Base-by-base conservation (phyloP, 1,140 invertebrate genomes). In the Drosophila ficusphila region DNA sequence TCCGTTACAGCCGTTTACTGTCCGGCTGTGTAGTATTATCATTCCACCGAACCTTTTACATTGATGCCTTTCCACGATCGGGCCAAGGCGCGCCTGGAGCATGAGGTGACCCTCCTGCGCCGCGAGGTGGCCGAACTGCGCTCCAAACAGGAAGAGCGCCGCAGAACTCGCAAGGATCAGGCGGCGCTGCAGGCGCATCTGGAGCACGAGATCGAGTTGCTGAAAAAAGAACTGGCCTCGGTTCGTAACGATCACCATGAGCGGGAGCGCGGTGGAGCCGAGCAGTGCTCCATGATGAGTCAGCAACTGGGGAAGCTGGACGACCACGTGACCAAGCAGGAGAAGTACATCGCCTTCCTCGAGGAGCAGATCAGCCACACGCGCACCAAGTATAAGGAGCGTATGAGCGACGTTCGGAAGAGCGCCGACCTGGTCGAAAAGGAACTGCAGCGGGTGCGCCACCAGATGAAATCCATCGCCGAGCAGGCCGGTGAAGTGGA, bases 281-380 rank as follows among this genome's bases (percentile, higher is more conserved):
- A 69, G 8, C 12, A 36, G 4, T 16, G 8, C 3, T 12, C 21
- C 4, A 12, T 2, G 1, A 2, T 56, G 4, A 46, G 4, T 1
- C 5, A 72, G 1, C 48, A 27, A 0, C 1, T 73, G 3, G 25
- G 46, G 27, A 72, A 47, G 9, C 11, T 73, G 31, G 46, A 46
- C 27, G 36, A 12, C 11, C 58, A 49, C 12, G 61, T 38, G 18
- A 4, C 25, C n/a, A 56, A 83, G 29, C 69, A 88, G 47, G 49
- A 74, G 3, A 16, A 19, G 4, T 86, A 86, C 14, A 81, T 86
- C 1, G 36, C 39, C 12, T 70, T 57, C 25, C 39, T 86, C 14
- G 81, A 86, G 62, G 54, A 88, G 4, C 67, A 86, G 19, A 81
- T 86, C n/a, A 46, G 67, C n/a, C 12, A 16, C 2, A 58, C 73